Conservation (phyloP, 2,888 invertebrate species). For the Kryphioiulus occultus region DNA sequence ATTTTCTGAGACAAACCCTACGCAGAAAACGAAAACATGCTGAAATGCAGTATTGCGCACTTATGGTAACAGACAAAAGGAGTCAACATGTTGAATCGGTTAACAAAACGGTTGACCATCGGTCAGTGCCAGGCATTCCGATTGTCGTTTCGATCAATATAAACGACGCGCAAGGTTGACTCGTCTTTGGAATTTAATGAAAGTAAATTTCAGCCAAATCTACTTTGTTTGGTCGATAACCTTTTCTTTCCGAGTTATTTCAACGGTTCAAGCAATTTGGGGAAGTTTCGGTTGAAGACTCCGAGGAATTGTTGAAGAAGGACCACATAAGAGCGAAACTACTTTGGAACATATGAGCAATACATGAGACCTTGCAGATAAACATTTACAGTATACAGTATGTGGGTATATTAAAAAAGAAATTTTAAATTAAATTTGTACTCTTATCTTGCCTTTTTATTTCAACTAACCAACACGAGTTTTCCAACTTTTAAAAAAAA, state of each 20-base stretch:
- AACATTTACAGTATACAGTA: no score
- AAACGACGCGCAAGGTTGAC: background rate
- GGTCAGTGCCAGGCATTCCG: background rate
- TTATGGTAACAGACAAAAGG: background rate
- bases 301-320: background rate
- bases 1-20: no score
- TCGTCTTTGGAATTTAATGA: background rate
- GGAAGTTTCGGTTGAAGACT: background rate
- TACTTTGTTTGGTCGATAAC: slow-evolving; percentile 9
- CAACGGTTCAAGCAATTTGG: background rate
- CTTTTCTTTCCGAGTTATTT: slow-evolving; percentile 10
- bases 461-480: no score
- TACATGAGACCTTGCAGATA: no score
- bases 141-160: background rate
- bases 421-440: no score
- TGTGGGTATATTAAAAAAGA: no score
- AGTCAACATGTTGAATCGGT: background rate
- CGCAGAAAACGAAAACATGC: no score
- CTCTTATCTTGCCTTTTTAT: no score
- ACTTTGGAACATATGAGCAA: background rate
- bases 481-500: no score
- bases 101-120: slow-evolving; percentile 25
- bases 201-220: background rate
- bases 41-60: background rate
- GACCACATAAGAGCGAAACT: background rate